Conservation (phyloP, 2,888 invertebrate species). For the Leptopilina myrica region DNA sequence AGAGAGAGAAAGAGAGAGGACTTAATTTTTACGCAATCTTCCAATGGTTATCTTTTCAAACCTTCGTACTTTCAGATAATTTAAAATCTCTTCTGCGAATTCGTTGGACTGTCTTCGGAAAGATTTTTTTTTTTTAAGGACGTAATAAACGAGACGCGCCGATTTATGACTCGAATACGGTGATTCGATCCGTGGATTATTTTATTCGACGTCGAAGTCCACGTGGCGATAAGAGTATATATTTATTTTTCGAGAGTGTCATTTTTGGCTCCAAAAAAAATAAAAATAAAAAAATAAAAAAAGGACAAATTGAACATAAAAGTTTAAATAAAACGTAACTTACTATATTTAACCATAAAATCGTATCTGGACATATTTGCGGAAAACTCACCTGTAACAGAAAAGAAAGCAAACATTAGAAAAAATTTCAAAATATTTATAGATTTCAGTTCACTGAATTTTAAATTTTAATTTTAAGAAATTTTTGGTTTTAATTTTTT, state of each 20-base stretch:
- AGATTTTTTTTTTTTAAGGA: slow-evolving; percentile 26
- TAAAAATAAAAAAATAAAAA: too few species aligned
- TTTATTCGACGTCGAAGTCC: slow-evolving; percentile 24
- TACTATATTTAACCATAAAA: not conserved
- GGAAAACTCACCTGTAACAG: not conserved
- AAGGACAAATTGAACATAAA: not conserved
- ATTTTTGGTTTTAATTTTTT: too few species aligned
- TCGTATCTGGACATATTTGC: too few species aligned
- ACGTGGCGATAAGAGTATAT: slow-evolving; percentile 28
- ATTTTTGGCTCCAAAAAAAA: not conserved
- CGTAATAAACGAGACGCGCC: slow-evolving; percentile 38
- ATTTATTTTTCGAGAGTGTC: slow-evolving; percentile 7
- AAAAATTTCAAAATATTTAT: not conserved
- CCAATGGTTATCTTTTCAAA: slow-evolving; percentile 2
- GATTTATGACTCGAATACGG: slow-evolving; percentile 11
- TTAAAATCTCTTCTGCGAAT: slow-evolving; percentile 34
- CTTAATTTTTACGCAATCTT: slow-evolving; percentile 8
- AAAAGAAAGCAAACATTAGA: not conserved
- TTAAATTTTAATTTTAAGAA: too few species aligned
- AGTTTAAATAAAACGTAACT: not conserved
- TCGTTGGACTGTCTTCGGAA: slow-evolving; percentile 8
- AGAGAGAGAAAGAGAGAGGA: not conserved
- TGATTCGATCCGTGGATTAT: slow-evolving; percentile 32
- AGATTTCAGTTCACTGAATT: not conserved
- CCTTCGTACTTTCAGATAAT: slow-evolving; percentile 32